These are phyloP conservation scores for Selene dorsalis DNA, from an alignment of 2,797 vertebrate species.

Conservation along the genomic window DNA sequence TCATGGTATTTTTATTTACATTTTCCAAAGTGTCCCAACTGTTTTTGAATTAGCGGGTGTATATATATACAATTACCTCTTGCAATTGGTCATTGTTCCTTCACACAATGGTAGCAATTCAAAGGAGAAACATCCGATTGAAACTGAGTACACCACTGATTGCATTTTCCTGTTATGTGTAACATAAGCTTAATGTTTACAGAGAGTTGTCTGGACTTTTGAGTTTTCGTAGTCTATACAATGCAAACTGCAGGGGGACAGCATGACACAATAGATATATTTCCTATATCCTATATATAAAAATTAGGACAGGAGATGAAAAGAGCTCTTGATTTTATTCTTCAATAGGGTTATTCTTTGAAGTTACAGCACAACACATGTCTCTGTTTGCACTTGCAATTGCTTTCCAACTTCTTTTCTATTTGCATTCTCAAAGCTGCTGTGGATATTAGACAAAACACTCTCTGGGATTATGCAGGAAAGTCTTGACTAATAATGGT, in stretches of 20 bases:
- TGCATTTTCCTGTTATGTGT: constrained; percentile 71
- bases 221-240: constrained; percentile 45
- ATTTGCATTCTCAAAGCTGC: constrained; percentile 40
- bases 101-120: constrained; percentile 46
- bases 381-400: constrained; percentile 28
- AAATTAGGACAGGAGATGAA: constrained; percentile 58
- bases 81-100: constrained; percentile 39
- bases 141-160: constrained; percentile 23
- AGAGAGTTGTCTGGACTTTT: constrained; percentile 18
- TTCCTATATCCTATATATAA: constrained; percentile 66
- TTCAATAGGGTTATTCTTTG: constrained; percentile 39
- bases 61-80: not conserved
- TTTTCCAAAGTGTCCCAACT: no score
- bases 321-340: constrained; percentile 42
- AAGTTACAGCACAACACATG: constrained; percentile 37
- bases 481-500: not conserved
- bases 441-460: constrained; percentile 24
- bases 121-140: constrained; percentile 24
- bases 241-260: constrained; percentile 55
- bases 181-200: constrained; percentile 44
- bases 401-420: constrained; percentile 25
- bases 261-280: constrained; percentile 64
- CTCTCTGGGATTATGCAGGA: not conserved
- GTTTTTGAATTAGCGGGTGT: no score
- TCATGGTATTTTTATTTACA: no score